Percentiles rank a stretch among this genome's conserved stretches.
Evolutionary conservation across 1,140 invertebrate genomes (phyloP).

Genomic region (Elymnias hypermnestra): DNA sequence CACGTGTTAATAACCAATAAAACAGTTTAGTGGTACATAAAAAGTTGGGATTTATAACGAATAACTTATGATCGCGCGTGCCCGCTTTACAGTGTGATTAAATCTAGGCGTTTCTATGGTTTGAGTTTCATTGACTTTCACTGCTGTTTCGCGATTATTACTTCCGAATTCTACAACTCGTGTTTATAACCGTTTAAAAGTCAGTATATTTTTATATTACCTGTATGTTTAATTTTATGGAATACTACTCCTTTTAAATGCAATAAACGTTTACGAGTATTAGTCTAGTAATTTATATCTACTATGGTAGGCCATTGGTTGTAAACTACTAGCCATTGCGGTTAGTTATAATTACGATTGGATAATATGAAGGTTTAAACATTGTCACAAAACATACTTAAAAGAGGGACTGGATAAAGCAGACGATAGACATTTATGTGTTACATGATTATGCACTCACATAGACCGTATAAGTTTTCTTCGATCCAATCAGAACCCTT

Average conservation of each 20-base stretch:
- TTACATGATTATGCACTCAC: slow-evolving; percentile 34
- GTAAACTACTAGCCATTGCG: slow-evolving; percentile 1
- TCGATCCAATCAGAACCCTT: slow-evolving; percentile 24
- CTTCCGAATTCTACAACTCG: slow-evolving; percentile 18
- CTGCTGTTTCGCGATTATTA: slow-evolving; percentile 27
- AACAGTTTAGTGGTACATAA: slow-evolving; percentile 72
- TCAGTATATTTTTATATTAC: slow-evolving; percentile 13
- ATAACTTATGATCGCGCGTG: slow-evolving; percentile 60
- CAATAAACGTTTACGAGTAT: slow-evolving; percentile 8
- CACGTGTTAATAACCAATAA: slow-evolving; percentile 75
- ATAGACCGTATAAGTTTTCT: slow-evolving; percentile 20
- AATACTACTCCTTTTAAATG: slow-evolving; percentile 8
- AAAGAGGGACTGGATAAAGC: slow-evolving; percentile 8
- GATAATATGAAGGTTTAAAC: slow-evolving; percentile 8
- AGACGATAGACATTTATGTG: slow-evolving; percentile 9
- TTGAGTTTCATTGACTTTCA: slow-evolving; percentile 47
- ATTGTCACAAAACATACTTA: slow-evolving; percentile 12
- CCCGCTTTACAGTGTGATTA: slow-evolving; percentile 48
- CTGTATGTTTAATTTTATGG: slow-evolving; percentile 13
- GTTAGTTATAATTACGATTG: slow-evolving; percentile 2
- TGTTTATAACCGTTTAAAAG: slow-evolving; percentile 15
- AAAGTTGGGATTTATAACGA: slow-evolving; percentile 72
- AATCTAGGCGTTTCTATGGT: slow-evolving; percentile 39
- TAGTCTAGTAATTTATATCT: slow-evolving; percentile 6
- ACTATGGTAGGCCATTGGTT: slow-evolving; percentile 5